These are phyloP conservation scores for Ptychoptera contaminata DNA, from an alignment of 2,888 invertebrate genomes.

Conservation along the genomic window DNA sequence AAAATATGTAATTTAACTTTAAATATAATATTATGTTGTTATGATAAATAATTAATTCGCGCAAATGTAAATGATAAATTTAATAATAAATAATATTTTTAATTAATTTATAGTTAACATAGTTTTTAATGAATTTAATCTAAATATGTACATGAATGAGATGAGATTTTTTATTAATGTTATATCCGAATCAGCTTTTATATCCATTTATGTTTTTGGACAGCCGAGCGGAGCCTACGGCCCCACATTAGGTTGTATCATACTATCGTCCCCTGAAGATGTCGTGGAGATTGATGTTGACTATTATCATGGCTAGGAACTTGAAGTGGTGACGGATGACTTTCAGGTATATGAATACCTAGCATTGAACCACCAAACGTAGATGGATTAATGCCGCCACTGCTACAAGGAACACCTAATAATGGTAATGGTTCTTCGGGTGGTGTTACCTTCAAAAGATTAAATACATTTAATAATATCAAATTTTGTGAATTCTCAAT, in stretches of 20 bases:
- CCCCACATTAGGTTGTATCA: conserved; percentile 92
- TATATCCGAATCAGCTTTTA: conserved; percentile 14
- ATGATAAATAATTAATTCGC: too few relatives aligned
- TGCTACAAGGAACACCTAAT: conserved; percentile 26
- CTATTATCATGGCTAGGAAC: conserved; percentile 31
- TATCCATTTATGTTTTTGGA: conserved; percentile 40
- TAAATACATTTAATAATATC: not conserved
- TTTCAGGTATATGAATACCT: conserved; percentile 25
- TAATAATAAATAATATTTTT: too few relatives aligned
- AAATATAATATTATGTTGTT: too few relatives aligned
- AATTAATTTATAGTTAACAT: too few relatives aligned
- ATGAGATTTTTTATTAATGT: conserved; percentile 1
- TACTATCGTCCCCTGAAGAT: conserved; percentile 82
- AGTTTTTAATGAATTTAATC: too few relatives aligned
- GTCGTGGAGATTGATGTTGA: conserved; percentile 39
- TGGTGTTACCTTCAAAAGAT: conserved; percentile 38
- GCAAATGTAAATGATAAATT: too few relatives aligned
- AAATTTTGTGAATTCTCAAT: not conserved
- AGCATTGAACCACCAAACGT: conserved; percentile 22
- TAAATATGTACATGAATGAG: too few relatives aligned
- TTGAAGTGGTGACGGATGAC: conserved; percentile 41
- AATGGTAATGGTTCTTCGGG: conserved; percentile 41
- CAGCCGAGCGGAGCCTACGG: conserved; percentile 65
- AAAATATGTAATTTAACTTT: too few relatives aligned
- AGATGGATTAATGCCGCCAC: conserved; percentile 29